Percentiles rank a stretch among this genome's conserved stretches.
Conservation (phyloP, 2,113 vertebrate species). For the Octodon degus region DNA sequence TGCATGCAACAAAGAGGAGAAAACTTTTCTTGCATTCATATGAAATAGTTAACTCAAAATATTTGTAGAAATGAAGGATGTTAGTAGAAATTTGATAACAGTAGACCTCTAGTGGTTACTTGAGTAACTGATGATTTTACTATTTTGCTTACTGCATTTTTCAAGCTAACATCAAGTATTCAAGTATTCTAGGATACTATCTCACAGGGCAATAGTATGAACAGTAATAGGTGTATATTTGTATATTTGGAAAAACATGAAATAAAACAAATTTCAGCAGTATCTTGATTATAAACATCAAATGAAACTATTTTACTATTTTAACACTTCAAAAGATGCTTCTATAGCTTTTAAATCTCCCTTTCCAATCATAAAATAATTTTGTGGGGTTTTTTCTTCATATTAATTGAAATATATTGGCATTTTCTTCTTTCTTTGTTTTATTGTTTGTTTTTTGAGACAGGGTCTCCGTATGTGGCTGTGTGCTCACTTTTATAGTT, state of each 20-base stretch:
- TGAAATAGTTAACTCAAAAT: conserved; percentile 68
- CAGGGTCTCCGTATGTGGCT: no score
- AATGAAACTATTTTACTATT: conserved; percentile 9
- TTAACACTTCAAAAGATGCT: not conserved
- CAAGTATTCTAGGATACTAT: not conserved
- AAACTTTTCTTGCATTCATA: conserved; percentile 58
- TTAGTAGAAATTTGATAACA: conserved; percentile 83
- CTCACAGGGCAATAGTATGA: not conserved
- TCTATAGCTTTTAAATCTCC: not conserved
- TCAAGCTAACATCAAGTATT: conserved; percentile 47
- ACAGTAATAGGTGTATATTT: not conserved
- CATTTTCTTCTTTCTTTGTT: not conserved
- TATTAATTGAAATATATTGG: not conserved
- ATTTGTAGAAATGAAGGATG: conserved; percentile 75
- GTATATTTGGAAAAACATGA: not conserved
- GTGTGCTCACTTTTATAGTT: no score
- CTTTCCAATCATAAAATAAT: not conserved
- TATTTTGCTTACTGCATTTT: not conserved
- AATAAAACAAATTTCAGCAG: not conserved
- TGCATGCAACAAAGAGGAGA: conserved; percentile 25
- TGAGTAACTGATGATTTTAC: conserved; percentile 80
- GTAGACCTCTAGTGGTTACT: conserved; percentile 89
- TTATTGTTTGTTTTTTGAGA: no score
- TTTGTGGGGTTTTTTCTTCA: not conserved
- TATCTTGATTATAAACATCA: not conserved